Base-by-base conservation (phyloP, 2,113 vertebrate genomes). In the Antechinus flavipes region DNA sequence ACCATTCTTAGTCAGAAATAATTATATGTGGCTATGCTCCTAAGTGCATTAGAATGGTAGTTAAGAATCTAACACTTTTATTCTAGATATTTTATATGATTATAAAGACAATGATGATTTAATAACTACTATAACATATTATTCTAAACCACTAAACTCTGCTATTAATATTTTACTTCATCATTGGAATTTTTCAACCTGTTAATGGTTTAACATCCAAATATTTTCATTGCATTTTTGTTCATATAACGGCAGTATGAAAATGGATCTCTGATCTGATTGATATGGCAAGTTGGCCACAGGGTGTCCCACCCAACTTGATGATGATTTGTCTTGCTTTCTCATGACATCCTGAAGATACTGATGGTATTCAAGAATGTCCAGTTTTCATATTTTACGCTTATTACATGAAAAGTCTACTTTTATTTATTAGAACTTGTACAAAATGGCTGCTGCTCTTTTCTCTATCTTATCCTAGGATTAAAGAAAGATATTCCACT, bases 1-100 rank as follows among this genome's bases (percentile, higher is more conserved):
- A 94, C 42, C 91, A 93, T 95, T 93, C 94, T 89, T 91, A 93
- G 93, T 89, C 93, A 91, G 58, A 94, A 93, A 94, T 1, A 93
- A 94, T 91, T 35, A 91, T 46, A 95, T 14, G 9, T 52, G 30
- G 35, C 23, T 92, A 89, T 53, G 9, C 50, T 84, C 68, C 23
- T 42, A 84, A 42, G 68, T 42, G n/a, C 68, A 89, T 89, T 53
- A 46, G 19, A 35, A 55, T 90, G 94, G 4, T 89, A 97, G 53
- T 91, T 94, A 95, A 96, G 94, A 93, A 91, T 35, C 93, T 93
- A 95, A n/a, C 61, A 76, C 30, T 76, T 76, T 76, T 76, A 76
- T n/a, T n/a, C 16, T 19, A 42, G 68, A 23, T 84, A 84, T 42
- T 84, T 84, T 84, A 84, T 76, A 76, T 42, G 16, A 42, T 84